A percentile compares a stretch with the other conserved stretches of the same genome.
Conservation (phyloP, 2,113 vertebrate species). For the Pogona vitticeps region DNA sequence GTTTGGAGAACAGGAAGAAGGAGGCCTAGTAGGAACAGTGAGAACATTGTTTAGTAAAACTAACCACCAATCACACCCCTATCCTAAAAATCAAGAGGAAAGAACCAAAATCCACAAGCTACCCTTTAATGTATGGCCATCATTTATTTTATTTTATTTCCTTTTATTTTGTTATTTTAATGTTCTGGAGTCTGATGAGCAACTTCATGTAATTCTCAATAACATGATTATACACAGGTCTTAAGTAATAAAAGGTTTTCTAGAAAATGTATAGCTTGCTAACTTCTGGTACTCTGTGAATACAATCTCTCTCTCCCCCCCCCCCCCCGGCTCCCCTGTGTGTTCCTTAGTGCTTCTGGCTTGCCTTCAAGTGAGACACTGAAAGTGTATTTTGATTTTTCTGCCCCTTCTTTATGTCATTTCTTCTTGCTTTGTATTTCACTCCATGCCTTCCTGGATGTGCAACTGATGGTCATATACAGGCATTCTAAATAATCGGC, state of each 20-base stretch:
- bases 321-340: too few relatives aligned
- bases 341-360: constrained; percentile 36
- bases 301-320: background rate
- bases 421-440: background rate
- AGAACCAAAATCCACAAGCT: too few relatives aligned
- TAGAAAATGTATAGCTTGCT: constrained; percentile 44
- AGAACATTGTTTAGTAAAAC: constrained; percentile 41
- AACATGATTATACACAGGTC: constrained; percentile 30
- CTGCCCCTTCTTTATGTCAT: background rate
- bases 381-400: background rate
- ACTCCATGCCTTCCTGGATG: background rate
- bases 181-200: constrained; percentile 23
- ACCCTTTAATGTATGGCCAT: too few relatives aligned
- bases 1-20: constrained; percentile 8
- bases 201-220: too few relatives aligned
- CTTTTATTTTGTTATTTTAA: constrained; percentile 37
- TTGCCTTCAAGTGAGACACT: constrained; percentile 52
- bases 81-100: too few relatives aligned
- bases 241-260: constrained; percentile 59
- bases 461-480: background rate
- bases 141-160: constrained; percentile 50
- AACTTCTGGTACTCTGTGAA: constrained; percentile 33
- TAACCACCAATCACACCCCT: constrained; percentile 28
- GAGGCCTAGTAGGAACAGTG: constrained; percentile 38
- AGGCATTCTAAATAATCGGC: constrained; percentile 22